Base-by-base conservation (phyloP, 2,797 vertebrate species). In the Pangasius macronema region DNA sequence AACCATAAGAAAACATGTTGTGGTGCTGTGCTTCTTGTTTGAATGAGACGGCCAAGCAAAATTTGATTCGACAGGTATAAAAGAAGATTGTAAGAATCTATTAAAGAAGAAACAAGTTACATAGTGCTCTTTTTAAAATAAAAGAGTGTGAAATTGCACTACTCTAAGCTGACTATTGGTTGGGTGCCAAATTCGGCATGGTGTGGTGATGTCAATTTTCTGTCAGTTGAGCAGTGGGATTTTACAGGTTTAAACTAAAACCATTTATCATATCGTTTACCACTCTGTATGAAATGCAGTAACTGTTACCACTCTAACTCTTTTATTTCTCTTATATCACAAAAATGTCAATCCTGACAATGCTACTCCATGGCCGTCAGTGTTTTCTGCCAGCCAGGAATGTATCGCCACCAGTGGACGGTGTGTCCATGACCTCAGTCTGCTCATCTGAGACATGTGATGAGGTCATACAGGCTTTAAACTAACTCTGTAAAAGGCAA, bases 401-500 rank as follows among this genome's bases (percentile, higher is more conserved):
- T 83, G 85, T 73, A 57, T 61, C 39, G 30, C 18, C 53, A n/a
- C 24, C 14, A 36, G 82, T 82, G 55, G 67, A 42, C 42, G 80
- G 42, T 75, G 51, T 79, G 61, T 75, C 72, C 16, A 82, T 76
- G 73, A 85, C 55, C 53, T 61, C 61, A 46, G 36, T 89, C 87
- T 83, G 76, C 75, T 85, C 87, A 82, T 82, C 59, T n/a, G 79
- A 61, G 67, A 68, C 81, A 85, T 3, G 67, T 51, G 68, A 85
- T 85, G 70, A 72, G 80, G 85, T 90, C 82, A 87, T 77, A 46
- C 84, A 63, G 72, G 70, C 89, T 86, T 88, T 39, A 73, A 63
- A 89, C 61, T 65, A 89, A 57, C 42, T 55, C 85, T 91, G 86
- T 89, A 91, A 91, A 91, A 90, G 85, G 89, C 76, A 85, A 88